A percentile compares a stretch with the other conserved stretches of the same genome.
Conservation (phyloP, 2,797 vertebrate species). For the Remorina albescens region DNA sequence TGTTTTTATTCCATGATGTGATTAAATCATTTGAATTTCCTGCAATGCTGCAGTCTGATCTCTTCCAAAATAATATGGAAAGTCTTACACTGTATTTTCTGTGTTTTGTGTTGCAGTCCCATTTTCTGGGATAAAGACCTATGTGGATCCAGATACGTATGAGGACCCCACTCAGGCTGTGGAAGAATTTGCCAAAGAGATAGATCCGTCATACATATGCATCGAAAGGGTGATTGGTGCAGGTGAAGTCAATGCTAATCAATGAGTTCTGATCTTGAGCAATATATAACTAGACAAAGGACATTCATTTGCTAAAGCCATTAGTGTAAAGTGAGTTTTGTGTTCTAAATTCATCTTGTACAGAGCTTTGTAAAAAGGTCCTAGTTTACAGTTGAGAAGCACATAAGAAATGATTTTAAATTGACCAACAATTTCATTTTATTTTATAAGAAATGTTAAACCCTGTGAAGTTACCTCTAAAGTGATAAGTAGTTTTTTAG, state of each 20-base stretch:
- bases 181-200: conserved; percentile 97
- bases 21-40: neutral
- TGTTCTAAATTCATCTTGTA: conserved; percentile 10
- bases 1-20: neutral
- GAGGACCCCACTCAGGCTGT: conserved; percentile 96
- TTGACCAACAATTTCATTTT: conserved; percentile 43
- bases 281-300: neutral
- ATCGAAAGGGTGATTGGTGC: conserved; percentile 98
- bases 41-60: neutral
- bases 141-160: conserved; percentile 96
- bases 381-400: neutral
- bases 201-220: conserved; percentile 95
- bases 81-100: conserved; percentile 58
- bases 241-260: conserved; percentile 80
- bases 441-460: conserved; percentile 52
- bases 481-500: conserved; percentile 55
- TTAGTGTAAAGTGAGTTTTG: neutral
- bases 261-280: neutral
- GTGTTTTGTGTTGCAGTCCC: conserved; percentile 82
- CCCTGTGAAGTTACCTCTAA: conserved; percentile 44
- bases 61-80: neutral
- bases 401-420: conserved; percentile 36
- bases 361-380: conserved; percentile 8
- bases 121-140: conserved; percentile 95
- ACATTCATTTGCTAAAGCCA: neutral